These are phyloP conservation scores for Hoplostethus atlanticus DNA, from an alignment of 2,797 vertebrate genomes.

Conservation along the genomic window DNA sequence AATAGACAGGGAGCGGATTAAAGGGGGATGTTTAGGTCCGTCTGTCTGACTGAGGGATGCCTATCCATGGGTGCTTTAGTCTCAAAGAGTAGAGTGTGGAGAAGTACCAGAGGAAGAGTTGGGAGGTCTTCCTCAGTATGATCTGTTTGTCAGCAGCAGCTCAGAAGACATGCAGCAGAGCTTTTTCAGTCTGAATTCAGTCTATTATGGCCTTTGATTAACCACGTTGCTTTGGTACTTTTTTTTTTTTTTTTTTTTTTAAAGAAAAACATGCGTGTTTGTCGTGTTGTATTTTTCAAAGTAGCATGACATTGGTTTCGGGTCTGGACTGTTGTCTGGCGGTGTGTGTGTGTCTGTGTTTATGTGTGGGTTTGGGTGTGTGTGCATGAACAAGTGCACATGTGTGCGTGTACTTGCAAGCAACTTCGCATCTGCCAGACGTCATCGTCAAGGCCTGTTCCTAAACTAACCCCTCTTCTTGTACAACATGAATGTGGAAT, in stretches of 20 bases:
- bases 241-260: constrained; percentile 18
- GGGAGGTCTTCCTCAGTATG: constrained; percentile 34
- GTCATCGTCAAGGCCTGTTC: constrained; percentile 45
- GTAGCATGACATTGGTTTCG: constrained; percentile 75
- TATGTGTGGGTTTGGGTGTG: constrained; percentile 9
- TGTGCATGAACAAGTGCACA: not conserved
- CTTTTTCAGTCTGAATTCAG: constrained; percentile 63
- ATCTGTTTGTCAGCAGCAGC: constrained; percentile 46
- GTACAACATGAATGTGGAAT: constrained; percentile 76
- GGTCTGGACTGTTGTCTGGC: constrained; percentile 53
- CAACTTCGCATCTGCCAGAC: constrained; percentile 38
- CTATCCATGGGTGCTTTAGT: not conserved
- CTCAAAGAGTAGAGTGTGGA: constrained; percentile 1
- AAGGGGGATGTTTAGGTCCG: constrained; percentile 10
- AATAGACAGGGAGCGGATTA: constrained; percentile 47
- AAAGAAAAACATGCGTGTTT: constrained; percentile 39
- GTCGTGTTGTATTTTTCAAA: constrained; percentile 60
- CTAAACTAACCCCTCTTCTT: constrained; percentile 48
- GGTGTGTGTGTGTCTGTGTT: constrained; percentile 1
- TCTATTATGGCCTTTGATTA: constrained; percentile 71
- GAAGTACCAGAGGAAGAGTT: constrained; percentile 33
- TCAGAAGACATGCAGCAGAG: constrained; percentile 54
- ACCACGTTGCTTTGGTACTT: constrained; percentile 76
- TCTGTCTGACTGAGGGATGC: constrained; percentile 26
- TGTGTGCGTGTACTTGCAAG: not conserved